Conservation (phyloP, 2,113 vertebrate genomes). For the Hepsetus odoe region DNA sequence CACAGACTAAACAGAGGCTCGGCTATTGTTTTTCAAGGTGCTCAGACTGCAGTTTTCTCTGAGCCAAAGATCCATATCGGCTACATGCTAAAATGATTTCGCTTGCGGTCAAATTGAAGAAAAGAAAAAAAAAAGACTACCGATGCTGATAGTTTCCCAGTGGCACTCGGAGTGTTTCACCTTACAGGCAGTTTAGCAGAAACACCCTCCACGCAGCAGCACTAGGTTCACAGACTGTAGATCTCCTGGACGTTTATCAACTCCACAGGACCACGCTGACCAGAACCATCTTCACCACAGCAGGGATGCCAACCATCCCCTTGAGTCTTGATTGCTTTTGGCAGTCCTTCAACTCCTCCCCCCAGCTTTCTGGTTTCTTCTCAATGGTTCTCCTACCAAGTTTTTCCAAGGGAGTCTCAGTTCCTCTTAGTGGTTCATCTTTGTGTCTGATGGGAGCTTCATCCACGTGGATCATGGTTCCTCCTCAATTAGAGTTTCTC, state of each 20-base stretch:
- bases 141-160: not conserved
- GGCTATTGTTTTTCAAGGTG: constrained; percentile 71
- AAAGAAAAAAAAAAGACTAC: not conserved
- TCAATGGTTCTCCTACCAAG: not conserved
- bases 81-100: not conserved
- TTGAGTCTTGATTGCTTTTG: not conserved
- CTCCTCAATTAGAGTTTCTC: not conserved
- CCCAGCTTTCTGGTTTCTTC: too few species aligned
- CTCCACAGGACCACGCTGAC: too few species aligned
- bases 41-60: constrained; percentile 52
- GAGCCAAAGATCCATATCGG: not conserved
- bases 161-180: too few species aligned
- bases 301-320: too few species aligned
- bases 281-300: too few species aligned
- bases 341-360: not conserved
- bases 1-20: constrained; percentile 76
- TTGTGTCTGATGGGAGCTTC: too few species aligned
- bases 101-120: not conserved
- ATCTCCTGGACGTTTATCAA: too few species aligned
- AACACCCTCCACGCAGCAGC: too few species aligned
- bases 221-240: too few species aligned
- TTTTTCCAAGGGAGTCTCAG: not conserved
- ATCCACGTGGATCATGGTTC: too few species aligned
- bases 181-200: too few species aligned
- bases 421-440: not conserved